Conservation (phyloP, 2,888 invertebrate species). For the Lottia gigantea region DNA sequence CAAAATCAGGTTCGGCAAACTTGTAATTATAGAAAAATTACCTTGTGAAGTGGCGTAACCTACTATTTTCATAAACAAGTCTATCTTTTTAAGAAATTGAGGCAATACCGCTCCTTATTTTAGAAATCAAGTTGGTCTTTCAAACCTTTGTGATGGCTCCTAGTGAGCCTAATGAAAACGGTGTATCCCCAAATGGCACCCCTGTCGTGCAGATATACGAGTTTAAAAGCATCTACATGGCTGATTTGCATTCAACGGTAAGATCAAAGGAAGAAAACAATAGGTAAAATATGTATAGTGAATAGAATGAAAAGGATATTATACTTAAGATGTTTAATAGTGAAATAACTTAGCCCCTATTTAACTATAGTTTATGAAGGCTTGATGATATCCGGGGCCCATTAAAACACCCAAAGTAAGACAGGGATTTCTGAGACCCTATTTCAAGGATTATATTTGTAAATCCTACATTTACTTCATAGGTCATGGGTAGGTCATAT, state of each 20-base stretch:
- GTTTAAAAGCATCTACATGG: constrained; percentile 20
- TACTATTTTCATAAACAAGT: too few species aligned
- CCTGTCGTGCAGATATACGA: constrained; percentile 3
- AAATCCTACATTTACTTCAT: background rate
- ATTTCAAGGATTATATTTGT: background rate
- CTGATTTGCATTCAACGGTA: constrained; percentile 29
- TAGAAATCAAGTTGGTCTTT: constrained; percentile 12
- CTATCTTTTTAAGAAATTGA: background rate
- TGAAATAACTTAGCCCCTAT: constrained; percentile 12
- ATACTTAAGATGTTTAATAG: constrained; percentile 39
- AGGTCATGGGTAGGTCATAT: background rate
- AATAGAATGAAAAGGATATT: constrained; percentile 43
- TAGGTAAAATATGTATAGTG: constrained; percentile 32
- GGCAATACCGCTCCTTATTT: constrained; percentile 5
- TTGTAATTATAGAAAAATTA: too few species aligned
- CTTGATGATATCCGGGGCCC: too few species aligned
- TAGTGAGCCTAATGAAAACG: constrained; percentile 12
- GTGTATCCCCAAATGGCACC: constrained; percentile 14
- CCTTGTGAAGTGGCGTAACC: too few species aligned
- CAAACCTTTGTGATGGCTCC: constrained; percentile 16
- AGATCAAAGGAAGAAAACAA: constrained; percentile 39
- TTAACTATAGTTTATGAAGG: too few species aligned
- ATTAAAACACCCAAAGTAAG: too few species aligned
- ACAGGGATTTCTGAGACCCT: too few species aligned
- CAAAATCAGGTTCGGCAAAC: too few species aligned